phyloP scores from a whole-genome alignment of 1,140 invertebrate species.

The Mercenaria mercenaria region DNA sequence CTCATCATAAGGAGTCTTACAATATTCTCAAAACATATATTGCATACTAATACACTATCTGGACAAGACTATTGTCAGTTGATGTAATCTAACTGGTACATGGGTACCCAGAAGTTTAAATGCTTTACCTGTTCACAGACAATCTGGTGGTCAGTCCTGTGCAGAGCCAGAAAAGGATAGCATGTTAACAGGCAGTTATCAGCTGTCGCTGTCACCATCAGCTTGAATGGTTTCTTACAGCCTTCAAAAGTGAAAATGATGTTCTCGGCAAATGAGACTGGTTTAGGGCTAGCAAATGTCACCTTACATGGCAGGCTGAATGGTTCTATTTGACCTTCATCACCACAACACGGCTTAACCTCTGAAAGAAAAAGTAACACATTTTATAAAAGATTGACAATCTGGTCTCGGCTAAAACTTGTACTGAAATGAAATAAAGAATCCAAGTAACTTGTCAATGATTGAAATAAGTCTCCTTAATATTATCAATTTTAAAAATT shows the following conservation, averaged over 20 bases:
- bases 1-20: no score
- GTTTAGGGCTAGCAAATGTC: slow-evolving; percentile 80
- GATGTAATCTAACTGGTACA: no score
- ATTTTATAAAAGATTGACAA: no score
- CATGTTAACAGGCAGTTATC: slow-evolving; percentile 86
- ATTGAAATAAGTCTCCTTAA: no score
- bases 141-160: slow-evolving; percentile 85
- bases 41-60: no score
- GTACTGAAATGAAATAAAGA: no score
- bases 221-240: slow-evolving; percentile 73
- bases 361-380: slow-evolving; percentile 69
- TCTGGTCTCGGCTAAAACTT: no score
- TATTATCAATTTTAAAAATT: no score
- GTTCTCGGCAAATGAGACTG: slow-evolving; percentile 82
- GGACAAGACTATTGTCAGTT: no score
- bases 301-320: slow-evolving; percentile 80
- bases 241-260: slow-evolving; percentile 79
- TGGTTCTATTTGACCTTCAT: slow-evolving; percentile 79
- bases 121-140: slow-evolving; percentile 84
- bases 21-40: no score
- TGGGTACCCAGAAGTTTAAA: no score
- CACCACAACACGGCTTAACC: slow-evolving; percentile 78
- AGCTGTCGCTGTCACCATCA: slow-evolving; percentile 83
- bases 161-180: slow-evolving; percentile 84
- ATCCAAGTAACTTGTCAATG: no score